Percentiles rank a stretch among this genome's conserved stretches.
These are phyloP conservation scores for Druceiella hillmani DNA, from an alignment of 2,888 invertebrate genomes.

Conservation along the genomic window DNA sequence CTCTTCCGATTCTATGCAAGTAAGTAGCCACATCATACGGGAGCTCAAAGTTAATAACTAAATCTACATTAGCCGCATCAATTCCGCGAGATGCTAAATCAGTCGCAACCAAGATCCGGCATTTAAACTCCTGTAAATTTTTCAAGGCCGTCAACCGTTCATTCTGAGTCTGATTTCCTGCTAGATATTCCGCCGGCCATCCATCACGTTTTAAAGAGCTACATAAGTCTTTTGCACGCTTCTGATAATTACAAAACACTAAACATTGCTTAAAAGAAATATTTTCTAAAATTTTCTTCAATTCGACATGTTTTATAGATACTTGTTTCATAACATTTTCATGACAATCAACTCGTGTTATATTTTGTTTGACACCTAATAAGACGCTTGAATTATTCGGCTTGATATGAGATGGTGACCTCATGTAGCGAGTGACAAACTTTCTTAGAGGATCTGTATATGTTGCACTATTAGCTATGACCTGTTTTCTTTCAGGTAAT, in stretches of 20 bases:
- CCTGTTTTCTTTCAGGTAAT: slow-evolving; percentile 76
- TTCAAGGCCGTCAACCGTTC: slow-evolving; percentile 71
- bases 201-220: slow-evolving; percentile 64
- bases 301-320: slow-evolving; percentile 57
- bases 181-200: slow-evolving; percentile 74
- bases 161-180: slow-evolving; percentile 74
- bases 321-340: slow-evolving; percentile 62
- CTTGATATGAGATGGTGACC: slow-evolving; percentile 68
- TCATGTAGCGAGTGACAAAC: slow-evolving; percentile 70
- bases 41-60: slow-evolving; percentile 89
- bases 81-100: slow-evolving; percentile 91
- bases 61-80: slow-evolving; percentile 87
- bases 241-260: slow-evolving; percentile 86
- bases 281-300: slow-evolving; percentile 62
- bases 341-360: slow-evolving; percentile 55
- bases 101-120: slow-evolving; percentile 83
- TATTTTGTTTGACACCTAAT: slow-evolving; percentile 78
- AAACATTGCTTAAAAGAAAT: slow-evolving; percentile 85
- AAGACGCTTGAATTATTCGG: slow-evolving; percentile 60
- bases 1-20: slow-evolving; percentile 92
- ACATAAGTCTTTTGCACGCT: slow-evolving; percentile 73
- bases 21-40: slow-evolving; percentile 78
- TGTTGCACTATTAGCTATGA: slow-evolving; percentile 91
- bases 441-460: slow-evolving; percentile 71
- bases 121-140: slow-evolving; percentile 72